Evolutionary conservation across 1,140 invertebrate genomes (phyloP), one percentile per base, ranked within the genome.

Genomic region (Danaus melanippus): DNA sequence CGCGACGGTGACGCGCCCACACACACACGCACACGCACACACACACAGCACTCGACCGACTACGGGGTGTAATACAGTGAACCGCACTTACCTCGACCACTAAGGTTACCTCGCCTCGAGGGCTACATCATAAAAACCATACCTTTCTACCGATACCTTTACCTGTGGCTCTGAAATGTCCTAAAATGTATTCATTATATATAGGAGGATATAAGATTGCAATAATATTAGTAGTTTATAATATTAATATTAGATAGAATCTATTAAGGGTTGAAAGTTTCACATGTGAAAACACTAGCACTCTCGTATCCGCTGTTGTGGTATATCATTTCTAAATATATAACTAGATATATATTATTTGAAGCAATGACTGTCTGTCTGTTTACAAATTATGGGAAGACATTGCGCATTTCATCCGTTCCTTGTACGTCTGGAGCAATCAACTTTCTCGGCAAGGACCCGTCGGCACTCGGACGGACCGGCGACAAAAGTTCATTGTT

Each of bases 321-420:
- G 70, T 72, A 80, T 83, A 84, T 77, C 78, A 79, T 80, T 73
- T 79, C 77, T 71, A 32, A 32, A 84, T 78, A 80, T 79, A 78
- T 74, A 77, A 75, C 67, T 79, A 67, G 67, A 75, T 78, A 80
- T 79, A 84, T 55, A 82, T 81, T 79, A 81, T 72, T 81, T 76
- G 71, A 83, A 84, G 83, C 83, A 78, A 82, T 86, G 78, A 81
- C 76, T 77, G 77, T 74, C 75, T 71, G 62, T 75, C 69, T 76
- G 70, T 64, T 71, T 76, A 82, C 77, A 84, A 80, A 83, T 86
- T 86, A 86, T 86, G 83, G 83, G 81, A 86, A 86, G 83, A 86
- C 83, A 86, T 86, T 86, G 83, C 83, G 83, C 83, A 86, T 86
- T 86, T 86, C 83, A 86, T 86, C 83, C 81, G 83, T 86, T 86